These are phyloP conservation scores for Leptoteleia sp. DNA, from an alignment of 1,140 invertebrate species.

Conservation along the genomic window DNA sequence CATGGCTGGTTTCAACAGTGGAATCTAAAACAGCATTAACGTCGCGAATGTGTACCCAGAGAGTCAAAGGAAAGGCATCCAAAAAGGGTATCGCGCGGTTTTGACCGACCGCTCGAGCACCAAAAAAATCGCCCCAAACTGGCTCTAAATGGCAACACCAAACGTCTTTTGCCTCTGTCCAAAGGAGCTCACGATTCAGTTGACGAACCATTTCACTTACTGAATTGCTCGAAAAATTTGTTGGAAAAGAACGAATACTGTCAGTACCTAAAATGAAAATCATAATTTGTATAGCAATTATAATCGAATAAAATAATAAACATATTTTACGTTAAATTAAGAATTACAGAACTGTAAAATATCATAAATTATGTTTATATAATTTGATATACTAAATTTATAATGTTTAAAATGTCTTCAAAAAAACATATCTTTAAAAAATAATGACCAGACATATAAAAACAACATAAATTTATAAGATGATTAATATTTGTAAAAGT, in stretches of 20 bases:
- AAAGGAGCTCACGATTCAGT: constrained; percentile 86
- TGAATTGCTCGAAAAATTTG: constrained; percentile 76
- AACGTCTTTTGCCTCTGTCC: constrained; percentile 91
- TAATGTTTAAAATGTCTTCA: too few species aligned
- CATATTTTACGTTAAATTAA: too few species aligned
- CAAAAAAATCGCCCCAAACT: constrained; percentile 95
- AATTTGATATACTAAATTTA: too few species aligned
- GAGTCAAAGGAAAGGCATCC: constrained; percentile 93
- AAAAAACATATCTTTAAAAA: too few species aligned
- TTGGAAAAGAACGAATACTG: constrained; percentile 77
- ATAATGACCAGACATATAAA: too few species aligned
- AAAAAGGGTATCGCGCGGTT: constrained; percentile 91
- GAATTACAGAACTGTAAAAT: too few species aligned
- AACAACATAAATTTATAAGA: too few species aligned
- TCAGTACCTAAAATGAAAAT: constrained; percentile 78
- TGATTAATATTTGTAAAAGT: too few species aligned
- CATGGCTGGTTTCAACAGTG: constrained; percentile 7
- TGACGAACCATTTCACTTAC: constrained; percentile 79
- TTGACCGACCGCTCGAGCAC: constrained; percentile 86
- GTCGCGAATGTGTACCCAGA: constrained; percentile 87
- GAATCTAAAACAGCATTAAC: too few species aligned
- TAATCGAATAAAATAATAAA: too few species aligned
- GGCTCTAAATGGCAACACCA: constrained; percentile 95
- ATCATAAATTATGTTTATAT: too few species aligned
- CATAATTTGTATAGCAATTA: background rate